Base-by-base conservation (phyloP, 2,888 invertebrate species). In the Boloria selene region DNA sequence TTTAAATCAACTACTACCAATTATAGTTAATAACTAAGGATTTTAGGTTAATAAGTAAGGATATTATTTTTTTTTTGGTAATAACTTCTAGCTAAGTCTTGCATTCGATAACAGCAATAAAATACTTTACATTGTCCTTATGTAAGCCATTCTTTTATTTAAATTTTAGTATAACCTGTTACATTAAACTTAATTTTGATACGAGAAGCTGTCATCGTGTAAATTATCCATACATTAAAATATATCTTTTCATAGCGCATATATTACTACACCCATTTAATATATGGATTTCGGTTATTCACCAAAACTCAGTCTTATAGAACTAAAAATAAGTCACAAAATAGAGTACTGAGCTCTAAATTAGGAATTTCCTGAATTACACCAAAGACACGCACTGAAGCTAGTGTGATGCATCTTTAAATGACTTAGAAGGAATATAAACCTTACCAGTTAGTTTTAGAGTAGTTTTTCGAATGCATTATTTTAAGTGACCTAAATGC, bases 291-390 rank as follows among this genome's bases (percentile, higher is more conserved):
- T n/a, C 6, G 13, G 6, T 2, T 31, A n/a, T 7, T 3, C 31
- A 47, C 17, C n/a, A 17, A 31, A 50, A 31, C 49, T 18, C 5
- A 7, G 17, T 38, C 49, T 59, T 59, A 50, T 38, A 4, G 0
- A 1, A 5, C 1, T 13, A 0, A 13, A 1, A 4, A 17, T 18
- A 59, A 49, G 38, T n/a, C n/a, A 0, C 3, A 50, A 50, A 59
- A 59, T 38, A 4, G 2, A 16, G 3, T 54, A 14, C 13, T 4
- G 22, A 17, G 5, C 1, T 16, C 49, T 55, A 54, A 60, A 65
- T 65, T 61, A 60, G 26, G 13, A 13, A 49, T 55, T 49, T 65
- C 61, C 65, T 56, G 56, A 17, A 50, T 26, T 53, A 13, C 38
- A 49, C n/a, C 52, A 45, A 44, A 52, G 16, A 53, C 44, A 13